Evolutionary conservation across 2,888 invertebrate species (phyloP), one percentile per base, ranked within the genome.

Genomic region (Trachelus tabidus): DNA sequence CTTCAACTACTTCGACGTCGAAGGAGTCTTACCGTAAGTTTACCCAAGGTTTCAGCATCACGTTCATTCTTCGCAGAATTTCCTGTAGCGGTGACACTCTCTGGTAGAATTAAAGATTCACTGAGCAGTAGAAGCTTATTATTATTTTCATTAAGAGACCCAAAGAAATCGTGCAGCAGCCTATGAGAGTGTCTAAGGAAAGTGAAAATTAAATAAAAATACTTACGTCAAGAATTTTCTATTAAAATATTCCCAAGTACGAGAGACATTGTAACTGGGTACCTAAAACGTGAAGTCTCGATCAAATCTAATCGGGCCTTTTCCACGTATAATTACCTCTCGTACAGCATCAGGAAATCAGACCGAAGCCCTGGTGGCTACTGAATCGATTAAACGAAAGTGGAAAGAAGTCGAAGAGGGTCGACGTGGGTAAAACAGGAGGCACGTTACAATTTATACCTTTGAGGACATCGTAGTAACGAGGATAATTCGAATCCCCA

Each of bases 11-110:
- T 98, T 98, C 90, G 98, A 98, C 90, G 96, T 99, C 73, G 98
- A 99, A 92, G 99, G 98, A 83, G 96, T 98, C 79, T 93, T 95
- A 86, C 98, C 98, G 98, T 98, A 94, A 95, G 96, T 94, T 88
- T 73, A 33, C 15, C 69, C 6, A 56, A 56, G 15, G 2, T 40
- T 15, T 40, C 15, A 40, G 12, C 4, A 0, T 15, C 40, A 0
- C 40, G 6, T 40, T 6, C 40, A 15, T 40, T 40, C 6, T 0
- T 40, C 40, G 4, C 2, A 15, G 37, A 37, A 0, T 6, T 40
- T 73, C 40, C 40, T 40, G 6, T 15, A 15, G n/a, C 69, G 75
- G 74, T 73, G 33, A 56, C 9, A 1, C 0, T 77, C 3, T n/a
- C 68, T 68, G 9, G n/a, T 68, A 73, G 37, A 30, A 33, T 40